These are phyloP conservation scores for Hirtodrosophila histrioides DNA, from an alignment of 2,888 invertebrate genomes.

Conservation along the genomic window DNA sequence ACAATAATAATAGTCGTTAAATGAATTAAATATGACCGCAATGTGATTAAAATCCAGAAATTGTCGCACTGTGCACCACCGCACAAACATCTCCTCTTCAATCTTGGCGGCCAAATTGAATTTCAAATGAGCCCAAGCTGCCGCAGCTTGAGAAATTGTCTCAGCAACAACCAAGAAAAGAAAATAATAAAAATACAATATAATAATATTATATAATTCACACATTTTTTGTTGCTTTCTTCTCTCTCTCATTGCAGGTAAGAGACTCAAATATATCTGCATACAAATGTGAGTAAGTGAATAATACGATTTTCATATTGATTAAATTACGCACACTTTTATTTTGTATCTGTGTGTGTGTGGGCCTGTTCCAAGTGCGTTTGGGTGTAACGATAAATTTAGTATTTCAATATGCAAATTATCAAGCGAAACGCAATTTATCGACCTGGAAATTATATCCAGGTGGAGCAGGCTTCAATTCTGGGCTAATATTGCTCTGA, in stretches of 20 bases:
- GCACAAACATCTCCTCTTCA: constrained; percentile 42
- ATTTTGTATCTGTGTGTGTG: no score
- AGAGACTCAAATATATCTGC: constrained; percentile 34
- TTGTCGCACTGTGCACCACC: constrained; percentile 58
- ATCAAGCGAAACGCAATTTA: no score
- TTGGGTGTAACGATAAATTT: no score
- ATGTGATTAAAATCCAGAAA: constrained; percentile 74
- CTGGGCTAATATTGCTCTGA: no score
- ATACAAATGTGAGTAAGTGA: constrained; percentile 56
- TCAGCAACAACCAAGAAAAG: neutral
- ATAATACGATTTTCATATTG: constrained; percentile 73
- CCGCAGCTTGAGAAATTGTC: neutral
- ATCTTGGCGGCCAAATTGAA: constrained; percentile 61
- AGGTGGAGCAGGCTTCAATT: no score
- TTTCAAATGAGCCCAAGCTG: constrained; percentile 66
- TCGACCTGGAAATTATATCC: no score
- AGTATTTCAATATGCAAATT: no score
- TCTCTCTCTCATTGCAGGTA: constrained; percentile 57
- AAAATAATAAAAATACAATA: constrained; percentile 4
- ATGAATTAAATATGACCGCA: constrained; percentile 79
- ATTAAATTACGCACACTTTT: constrained; percentile 53
- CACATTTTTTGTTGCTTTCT: constrained; percentile 29
- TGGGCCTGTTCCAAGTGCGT: no score
- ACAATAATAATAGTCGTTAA: constrained; percentile 70
- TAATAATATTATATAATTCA: constrained; percentile 27